Percentiles rank a stretch among this genome's conserved stretches.
Evolutionary conservation across 2,888 invertebrate genomes (phyloP).

Genomic region (Coenonympha arcania): DNA sequence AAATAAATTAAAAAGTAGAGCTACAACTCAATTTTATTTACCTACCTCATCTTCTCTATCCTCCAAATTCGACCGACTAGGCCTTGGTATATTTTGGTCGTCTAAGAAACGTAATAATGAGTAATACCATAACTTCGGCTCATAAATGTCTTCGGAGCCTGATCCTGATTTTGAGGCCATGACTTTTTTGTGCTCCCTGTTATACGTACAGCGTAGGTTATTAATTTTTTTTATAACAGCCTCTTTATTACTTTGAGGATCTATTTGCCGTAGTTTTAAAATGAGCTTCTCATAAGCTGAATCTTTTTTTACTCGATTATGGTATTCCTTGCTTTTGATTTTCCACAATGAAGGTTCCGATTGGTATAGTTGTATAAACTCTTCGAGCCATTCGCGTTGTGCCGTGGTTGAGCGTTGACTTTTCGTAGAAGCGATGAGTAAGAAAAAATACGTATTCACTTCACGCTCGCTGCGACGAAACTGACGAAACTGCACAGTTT

Average conservation of each 20-base stretch:
- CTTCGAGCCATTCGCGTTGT: constrained; percentile 11
- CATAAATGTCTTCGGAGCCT: constrained; percentile 9
- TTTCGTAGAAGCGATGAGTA: not conserved
- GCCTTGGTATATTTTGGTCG: constrained; percentile 8
- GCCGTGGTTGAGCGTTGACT: constrained; percentile 1
- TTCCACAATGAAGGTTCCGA: constrained; percentile 13
- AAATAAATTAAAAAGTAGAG: not conserved
- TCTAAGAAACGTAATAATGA: constrained; percentile 12
- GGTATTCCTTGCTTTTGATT: constrained; percentile 12
- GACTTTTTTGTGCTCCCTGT: constrained; percentile 19
- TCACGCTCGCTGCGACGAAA: too few species aligned
- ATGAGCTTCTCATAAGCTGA: constrained; percentile 14
- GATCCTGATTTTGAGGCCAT: constrained; percentile 6
- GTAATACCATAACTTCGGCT: constrained; percentile 17
- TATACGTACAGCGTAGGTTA: constrained; percentile 6
- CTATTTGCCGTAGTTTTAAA: constrained; percentile 8
- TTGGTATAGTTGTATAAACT: constrained; percentile 9
- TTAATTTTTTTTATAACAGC: constrained; percentile 11
- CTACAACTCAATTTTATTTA: not conserved
- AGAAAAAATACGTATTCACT: too few species aligned
- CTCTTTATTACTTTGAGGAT: constrained; percentile 4
- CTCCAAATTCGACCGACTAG: constrained; percentile 7
- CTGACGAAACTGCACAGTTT: too few species aligned
- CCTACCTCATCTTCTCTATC: constrained; percentile 10
- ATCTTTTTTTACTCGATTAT: constrained; percentile 12